Evolutionary conservation across 1,140 invertebrate species (phyloP).

Genomic region (Wasmannia auropunctata): DNA sequence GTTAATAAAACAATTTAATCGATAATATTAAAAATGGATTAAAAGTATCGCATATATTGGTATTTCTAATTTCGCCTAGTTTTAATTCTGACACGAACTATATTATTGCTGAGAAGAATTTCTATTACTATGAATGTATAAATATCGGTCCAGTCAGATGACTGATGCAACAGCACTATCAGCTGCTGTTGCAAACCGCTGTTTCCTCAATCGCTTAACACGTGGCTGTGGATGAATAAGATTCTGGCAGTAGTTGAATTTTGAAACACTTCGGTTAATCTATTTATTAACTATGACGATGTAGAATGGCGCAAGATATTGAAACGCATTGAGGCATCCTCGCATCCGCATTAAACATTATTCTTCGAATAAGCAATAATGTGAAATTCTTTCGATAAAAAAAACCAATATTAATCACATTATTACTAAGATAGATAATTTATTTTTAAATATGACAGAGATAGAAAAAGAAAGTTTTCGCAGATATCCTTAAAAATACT

Average conservation of each 20-base stretch:
- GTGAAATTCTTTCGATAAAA: neutral
- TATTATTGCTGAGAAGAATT: neutral
- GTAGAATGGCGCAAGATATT: conserved; percentile 25
- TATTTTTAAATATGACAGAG: neutral
- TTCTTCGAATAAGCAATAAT: neutral
- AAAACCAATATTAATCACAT: neutral
- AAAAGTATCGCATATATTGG: neutral
- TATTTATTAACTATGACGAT: conserved; percentile 66
- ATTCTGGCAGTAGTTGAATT: conserved; percentile 59
- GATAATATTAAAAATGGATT: conserved; percentile 4
- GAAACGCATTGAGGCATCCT: neutral
- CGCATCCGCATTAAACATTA: neutral
- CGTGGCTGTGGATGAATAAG: conserved; percentile 50
- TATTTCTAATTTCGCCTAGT: neutral
- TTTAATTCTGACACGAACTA: neutral
- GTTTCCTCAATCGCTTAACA: conserved; percentile 16
- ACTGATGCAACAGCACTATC: conserved; percentile 5
- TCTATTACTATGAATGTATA: neutral
- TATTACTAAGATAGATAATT: neutral
- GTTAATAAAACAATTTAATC: conserved; percentile 21
- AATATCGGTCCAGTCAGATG: conserved; percentile 10
- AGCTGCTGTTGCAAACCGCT: neutral
- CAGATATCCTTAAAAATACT: neutral
- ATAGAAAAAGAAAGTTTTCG: neutral
- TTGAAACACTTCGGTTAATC: conserved; percentile 30